A percentile compares a stretch with the other conserved stretches of the same genome.
These are phyloP conservation scores for Chiroxiphia lanceolata DNA, from an alignment of 2,797 vertebrate genomes.

Conservation along the genomic window DNA sequence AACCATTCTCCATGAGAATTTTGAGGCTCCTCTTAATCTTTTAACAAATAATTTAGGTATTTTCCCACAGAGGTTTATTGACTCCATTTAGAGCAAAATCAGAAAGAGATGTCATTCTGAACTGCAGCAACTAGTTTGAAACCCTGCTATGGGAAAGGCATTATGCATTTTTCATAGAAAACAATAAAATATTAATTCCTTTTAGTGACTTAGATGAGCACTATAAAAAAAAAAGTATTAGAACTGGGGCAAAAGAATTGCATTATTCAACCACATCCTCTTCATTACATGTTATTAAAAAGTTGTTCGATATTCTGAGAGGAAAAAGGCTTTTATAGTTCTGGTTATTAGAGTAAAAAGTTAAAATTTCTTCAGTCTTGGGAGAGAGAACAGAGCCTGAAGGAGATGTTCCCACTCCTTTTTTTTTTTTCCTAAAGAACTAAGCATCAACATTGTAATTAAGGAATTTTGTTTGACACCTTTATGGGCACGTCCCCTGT, in stretches of 20 bases:
- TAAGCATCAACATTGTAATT: neutral
- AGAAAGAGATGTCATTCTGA: neutral
- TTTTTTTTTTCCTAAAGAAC: neutral
- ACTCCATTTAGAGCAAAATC: neutral
- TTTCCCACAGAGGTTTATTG: neutral
- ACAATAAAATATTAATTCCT: conserved; percentile 74
- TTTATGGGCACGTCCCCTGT: neutral
- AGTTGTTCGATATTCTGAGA: conserved; percentile 9
- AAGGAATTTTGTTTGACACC: neutral
- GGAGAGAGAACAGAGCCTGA: neutral
- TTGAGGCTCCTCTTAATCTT: neutral
- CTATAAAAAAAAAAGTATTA: conserved; percentile 60
- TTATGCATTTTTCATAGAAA: conserved; percentile 77
- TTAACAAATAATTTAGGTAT: neutral
- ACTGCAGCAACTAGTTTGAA: neutral
- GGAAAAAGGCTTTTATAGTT: conserved; percentile 13
- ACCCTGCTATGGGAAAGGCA: conserved; percentile 26
- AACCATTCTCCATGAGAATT: neutral
- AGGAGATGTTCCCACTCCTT: neutral
- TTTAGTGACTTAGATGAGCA: conserved; percentile 70
- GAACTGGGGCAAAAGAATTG: conserved; percentile 36
- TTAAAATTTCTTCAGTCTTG: neutral
- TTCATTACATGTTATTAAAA: conserved; percentile 60
- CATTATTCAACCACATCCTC: conserved; percentile 68
- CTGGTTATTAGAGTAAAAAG: conserved; percentile 20